phyloP scores from a whole-genome alignment of 2,797 vertebrate genomes.

The Propithecus deckenii region DNA sequence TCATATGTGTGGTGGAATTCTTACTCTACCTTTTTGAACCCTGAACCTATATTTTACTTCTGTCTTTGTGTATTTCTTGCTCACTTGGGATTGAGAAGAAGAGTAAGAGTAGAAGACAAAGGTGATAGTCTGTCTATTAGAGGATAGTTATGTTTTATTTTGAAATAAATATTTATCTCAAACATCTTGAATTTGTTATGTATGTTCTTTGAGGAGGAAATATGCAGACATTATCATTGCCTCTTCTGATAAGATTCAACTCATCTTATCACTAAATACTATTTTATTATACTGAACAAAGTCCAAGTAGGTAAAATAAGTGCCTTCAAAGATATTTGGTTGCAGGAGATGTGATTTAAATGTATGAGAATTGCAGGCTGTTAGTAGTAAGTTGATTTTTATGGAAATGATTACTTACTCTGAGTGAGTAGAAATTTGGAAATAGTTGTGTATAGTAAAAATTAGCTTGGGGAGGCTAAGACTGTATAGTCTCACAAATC shows the following conservation, averaged over 20 bases:
- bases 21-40: background rate
- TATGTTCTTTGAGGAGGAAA: background rate
- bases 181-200: slow-evolving; percentile 16
- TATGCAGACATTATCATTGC: background rate
- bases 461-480: background rate
- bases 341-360: background rate
- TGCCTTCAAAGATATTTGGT: slow-evolving; percentile 11
- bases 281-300: background rate
- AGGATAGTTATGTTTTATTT: slow-evolving; percentile 34
- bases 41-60: background rate
- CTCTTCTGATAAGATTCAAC: background rate
- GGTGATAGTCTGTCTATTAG: slow-evolving; percentile 15
- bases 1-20: background rate
- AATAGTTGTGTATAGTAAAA: background rate
- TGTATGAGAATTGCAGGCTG: background rate
- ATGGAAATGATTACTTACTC: slow-evolving; percentile 1
- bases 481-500: background rate
- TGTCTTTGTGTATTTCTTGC: slow-evolving; percentile 26
- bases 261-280: background rate
- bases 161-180: background rate
- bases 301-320: background rate
- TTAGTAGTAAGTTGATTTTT: slow-evolving; percentile 26
- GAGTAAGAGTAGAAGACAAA: slow-evolving; percentile 23
- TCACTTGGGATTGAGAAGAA: slow-evolving; percentile 44
- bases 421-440: slow-evolving; percentile 16